Conservation (phyloP, 64 coral and sea anemone species). For the Stylophora pistillata region DNA sequence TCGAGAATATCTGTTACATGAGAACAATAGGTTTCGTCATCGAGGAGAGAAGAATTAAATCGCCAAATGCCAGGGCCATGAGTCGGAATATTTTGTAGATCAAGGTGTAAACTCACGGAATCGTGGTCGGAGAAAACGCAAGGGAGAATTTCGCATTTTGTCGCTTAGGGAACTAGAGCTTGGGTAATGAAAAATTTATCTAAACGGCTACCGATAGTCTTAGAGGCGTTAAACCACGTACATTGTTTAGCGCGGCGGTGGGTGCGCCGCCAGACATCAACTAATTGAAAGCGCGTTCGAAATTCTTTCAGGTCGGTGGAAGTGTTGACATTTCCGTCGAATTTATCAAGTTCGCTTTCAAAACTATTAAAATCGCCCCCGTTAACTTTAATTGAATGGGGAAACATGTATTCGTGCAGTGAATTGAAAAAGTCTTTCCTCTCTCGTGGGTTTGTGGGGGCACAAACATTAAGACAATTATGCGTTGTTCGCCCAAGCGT, state of each 20-base stretch:
- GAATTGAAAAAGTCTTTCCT: not conserved
- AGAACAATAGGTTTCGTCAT: too few relatives aligned
- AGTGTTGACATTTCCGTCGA: not conserved
- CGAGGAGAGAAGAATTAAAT: too few relatives aligned
- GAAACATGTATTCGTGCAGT: not conserved
- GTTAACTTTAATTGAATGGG: not conserved
- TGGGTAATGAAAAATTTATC: not conserved
- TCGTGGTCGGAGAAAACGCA: too few relatives aligned
- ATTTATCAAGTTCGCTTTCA: not conserved
- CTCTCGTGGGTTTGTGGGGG: not conserved
- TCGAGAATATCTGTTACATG: too few relatives aligned
- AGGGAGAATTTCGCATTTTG: too few relatives aligned
- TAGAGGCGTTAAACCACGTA: not conserved
- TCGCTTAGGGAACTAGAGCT: not conserved
- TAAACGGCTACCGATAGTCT: not conserved
- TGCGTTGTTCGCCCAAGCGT: not conserved
- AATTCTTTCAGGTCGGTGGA: not conserved
- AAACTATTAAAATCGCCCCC: slow-evolving; percentile 10
- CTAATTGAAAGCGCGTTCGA: not conserved
- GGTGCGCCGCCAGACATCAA: not conserved
- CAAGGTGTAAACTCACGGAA: too few relatives aligned
- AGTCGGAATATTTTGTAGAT: not conserved
- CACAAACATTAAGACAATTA: not conserved
- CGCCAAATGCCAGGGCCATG: too few relatives aligned
- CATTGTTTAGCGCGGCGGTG: not conserved